Percentiles rank a stretch among this genome's conserved stretches.
Evolutionary conservation across 2,113 vertebrate species (phyloP).

Genomic region (Pachycephala philippinensis): DNA sequence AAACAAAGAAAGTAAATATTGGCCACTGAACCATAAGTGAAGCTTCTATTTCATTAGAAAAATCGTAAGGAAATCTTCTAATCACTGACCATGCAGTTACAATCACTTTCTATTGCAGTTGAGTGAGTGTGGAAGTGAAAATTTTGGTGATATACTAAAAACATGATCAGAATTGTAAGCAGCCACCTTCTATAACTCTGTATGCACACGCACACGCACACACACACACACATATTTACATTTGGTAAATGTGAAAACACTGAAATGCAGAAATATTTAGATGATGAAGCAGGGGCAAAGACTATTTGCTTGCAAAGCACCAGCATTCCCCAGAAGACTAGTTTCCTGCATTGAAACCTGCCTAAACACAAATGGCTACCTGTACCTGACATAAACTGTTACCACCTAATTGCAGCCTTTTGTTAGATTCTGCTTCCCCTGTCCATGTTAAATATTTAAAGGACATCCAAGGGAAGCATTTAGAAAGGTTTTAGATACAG

Average conservation of each 20-base stretch:
- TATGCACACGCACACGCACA: rapidly evolving
- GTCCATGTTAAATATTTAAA: neutral
- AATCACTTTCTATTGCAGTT: neutral
- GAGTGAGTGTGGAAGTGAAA: neutral
- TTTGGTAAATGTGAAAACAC: neutral
- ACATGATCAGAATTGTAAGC: neutral
- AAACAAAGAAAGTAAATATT: neutral
- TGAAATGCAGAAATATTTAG: neutral
- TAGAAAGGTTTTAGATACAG: neutral
- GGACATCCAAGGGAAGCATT: neutral
- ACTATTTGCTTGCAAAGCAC: neutral
- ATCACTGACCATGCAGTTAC: rapidly evolving
- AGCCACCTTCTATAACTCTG: neutral
- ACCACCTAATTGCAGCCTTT: neutral
- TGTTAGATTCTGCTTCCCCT: neutral
- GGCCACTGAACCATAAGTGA: neutral
- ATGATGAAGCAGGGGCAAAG: neutral
- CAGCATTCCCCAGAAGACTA: neutral
- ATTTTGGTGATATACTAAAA: neutral
- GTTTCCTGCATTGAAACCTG: neutral
- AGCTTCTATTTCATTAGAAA: neutral
- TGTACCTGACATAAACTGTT: neutral
- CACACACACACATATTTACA: rapidly evolving
- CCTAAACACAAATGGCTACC: neutral
- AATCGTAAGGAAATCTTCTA: neutral